Conservation (phyloP, 2,888 invertebrate species). For the Macrophya alboannulata region DNA sequence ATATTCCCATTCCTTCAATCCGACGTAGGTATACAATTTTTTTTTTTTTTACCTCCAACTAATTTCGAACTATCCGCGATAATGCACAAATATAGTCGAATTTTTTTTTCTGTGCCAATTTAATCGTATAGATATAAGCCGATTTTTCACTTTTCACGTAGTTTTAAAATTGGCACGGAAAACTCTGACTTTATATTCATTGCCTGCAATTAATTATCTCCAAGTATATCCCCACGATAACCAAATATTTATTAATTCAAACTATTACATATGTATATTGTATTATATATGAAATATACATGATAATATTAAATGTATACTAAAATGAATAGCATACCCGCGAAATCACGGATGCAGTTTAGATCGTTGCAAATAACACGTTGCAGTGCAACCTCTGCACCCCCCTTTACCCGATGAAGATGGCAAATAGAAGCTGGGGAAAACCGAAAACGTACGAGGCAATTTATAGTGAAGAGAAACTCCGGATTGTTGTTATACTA, state of each 20-base stretch:
- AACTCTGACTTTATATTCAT: not conserved
- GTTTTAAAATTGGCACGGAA: not conserved
- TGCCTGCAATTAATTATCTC: not conserved
- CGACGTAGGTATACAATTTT: not conserved
- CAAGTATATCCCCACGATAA: too few relatives aligned
- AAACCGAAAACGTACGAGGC: not conserved
- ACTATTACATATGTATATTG: not conserved
- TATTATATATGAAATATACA: not conserved
- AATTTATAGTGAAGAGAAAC: slow-evolving; percentile 28
- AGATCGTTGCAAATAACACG: not conserved
- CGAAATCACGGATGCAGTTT: not conserved
- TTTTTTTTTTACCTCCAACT: not conserved
- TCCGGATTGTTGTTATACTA: not conserved
- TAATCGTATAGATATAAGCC: not conserved
- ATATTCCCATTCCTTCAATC: not conserved
- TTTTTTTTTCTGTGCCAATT: not conserved
- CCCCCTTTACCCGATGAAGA: not conserved
- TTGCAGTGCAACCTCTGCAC: not conserved
- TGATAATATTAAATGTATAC: not conserved
- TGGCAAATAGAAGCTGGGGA: not conserved
- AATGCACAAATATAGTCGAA: not conserved
- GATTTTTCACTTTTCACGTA: not conserved
- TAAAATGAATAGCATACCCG: not conserved
- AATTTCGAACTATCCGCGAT: not conserved
- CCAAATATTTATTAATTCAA: not conserved